phyloP scores from a whole-genome alignment of 2,888 invertebrate species.

The Chloromyia formosa region DNA sequence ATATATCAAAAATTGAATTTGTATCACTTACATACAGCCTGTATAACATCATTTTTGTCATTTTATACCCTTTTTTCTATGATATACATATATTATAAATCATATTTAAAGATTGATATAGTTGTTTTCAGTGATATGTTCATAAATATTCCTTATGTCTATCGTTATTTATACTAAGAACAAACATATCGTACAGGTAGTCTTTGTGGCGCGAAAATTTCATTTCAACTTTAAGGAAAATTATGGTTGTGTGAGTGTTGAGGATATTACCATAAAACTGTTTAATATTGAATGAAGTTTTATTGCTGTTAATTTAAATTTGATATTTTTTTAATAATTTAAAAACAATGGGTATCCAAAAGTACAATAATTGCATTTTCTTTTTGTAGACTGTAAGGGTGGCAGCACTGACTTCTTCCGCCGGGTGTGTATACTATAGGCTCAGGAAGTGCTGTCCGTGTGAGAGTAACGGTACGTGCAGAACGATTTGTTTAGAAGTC shows the following conservation, averaged over 20 bases:
- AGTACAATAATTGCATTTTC: too few relatives aligned
- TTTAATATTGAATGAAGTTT: neutral
- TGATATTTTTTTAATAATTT: slow-evolving; percentile 2
- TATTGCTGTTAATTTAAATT: neutral
- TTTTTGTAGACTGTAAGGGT: too few relatives aligned
- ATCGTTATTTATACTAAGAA: neutral
- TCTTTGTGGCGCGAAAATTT: neutral
- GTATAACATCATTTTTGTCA: slow-evolving; percentile 37
- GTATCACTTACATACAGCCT: slow-evolving; percentile 31
- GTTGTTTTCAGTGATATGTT: neutral
- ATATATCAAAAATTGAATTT: slow-evolving; percentile 19
- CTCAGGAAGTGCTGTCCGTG: too few relatives aligned
- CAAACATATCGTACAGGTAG: neutral
- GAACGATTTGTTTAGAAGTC: too few relatives aligned
- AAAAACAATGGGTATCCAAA: too few relatives aligned
- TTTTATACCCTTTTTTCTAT: slow-evolving; percentile 33
- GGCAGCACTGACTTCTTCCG: too few relatives aligned
- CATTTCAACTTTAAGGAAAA: neutral
- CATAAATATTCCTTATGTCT: neutral
- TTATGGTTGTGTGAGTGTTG: neutral
- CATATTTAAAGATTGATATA: slow-evolving; percentile 12
- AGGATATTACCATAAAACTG: neutral
- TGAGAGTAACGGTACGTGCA: too few relatives aligned
- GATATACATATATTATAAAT: slow-evolving; percentile 21
- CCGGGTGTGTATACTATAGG: too few relatives aligned